These are phyloP conservation scores for Chironomus riparius DNA, from an alignment of 2,888 invertebrate species.

Conservation along the genomic window DNA sequence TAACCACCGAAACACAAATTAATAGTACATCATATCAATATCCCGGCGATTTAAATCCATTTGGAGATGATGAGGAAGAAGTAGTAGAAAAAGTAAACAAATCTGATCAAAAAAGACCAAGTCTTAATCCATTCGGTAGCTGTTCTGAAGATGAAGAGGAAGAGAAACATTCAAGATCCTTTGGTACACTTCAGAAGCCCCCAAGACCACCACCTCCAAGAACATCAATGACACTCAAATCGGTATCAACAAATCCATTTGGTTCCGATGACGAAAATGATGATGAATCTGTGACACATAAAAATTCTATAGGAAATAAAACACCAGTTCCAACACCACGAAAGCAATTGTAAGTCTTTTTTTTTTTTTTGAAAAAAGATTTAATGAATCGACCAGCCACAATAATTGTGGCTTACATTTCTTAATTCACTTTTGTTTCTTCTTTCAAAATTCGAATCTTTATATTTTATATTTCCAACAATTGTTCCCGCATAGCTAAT, in stretches of 20 bases:
- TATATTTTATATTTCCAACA: background rate
- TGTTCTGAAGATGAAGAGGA: conserved; percentile 52
- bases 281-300: conserved; percentile 42
- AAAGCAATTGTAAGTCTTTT: conserved; percentile 35
- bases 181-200: conserved; percentile 33
- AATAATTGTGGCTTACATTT: background rate
- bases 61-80: conserved; percentile 54
- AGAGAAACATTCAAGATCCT: conserved; percentile 29
- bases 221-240: conserved; percentile 29
- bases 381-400: too few species aligned
- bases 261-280: conserved; percentile 53
- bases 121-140: conserved; percentile 58
- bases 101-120: conserved; percentile 26
- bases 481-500: too few species aligned
- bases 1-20: too few species aligned
- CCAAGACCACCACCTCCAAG: conserved; percentile 42
- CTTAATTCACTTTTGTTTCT: too few species aligned
- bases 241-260: conserved; percentile 61
- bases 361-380: too few species aligned
- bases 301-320: conserved; percentile 30
- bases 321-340: conserved; percentile 40
- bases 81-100: conserved; percentile 27
- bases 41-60: conserved; percentile 76
- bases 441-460: too few species aligned
- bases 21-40: conserved; percentile 42